phyloP scores from a whole-genome alignment of 2,797 vertebrate species.

The Gobio occitaniae region DNA sequence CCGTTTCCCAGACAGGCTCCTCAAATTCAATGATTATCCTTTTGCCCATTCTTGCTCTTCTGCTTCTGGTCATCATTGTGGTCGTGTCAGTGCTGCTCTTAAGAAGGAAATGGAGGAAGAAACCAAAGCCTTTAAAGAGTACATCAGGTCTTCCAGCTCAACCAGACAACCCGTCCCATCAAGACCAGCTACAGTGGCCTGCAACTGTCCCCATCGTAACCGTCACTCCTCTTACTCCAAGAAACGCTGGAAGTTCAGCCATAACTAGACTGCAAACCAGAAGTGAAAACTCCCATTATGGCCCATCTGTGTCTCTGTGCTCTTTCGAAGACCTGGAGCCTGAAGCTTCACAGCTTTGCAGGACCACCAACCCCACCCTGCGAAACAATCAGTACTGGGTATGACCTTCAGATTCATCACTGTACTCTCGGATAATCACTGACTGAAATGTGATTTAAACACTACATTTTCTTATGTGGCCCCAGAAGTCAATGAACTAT shows the following conservation, averaged over 20 bases:
- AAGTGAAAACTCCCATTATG: constrained; percentile 60
- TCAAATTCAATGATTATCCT: constrained; percentile 77
- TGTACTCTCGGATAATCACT: constrained; percentile 48
- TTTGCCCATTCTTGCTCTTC: constrained; percentile 77
- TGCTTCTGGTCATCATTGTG: constrained; percentile 79
- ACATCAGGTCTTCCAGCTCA: constrained; percentile 41
- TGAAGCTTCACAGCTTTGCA: constrained; percentile 79
- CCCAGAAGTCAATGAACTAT: background rate
- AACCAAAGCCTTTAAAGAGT: constrained; percentile 69
- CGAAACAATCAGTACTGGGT: constrained; percentile 91
- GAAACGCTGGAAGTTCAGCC: constrained; percentile 65
- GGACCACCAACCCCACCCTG: constrained; percentile 80
- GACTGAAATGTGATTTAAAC: constrained; percentile 38
- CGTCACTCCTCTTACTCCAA: constrained; percentile 82
- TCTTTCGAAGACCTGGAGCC: constrained; percentile 79
- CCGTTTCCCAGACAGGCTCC: constrained; percentile 72
- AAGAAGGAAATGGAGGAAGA: constrained; percentile 77
- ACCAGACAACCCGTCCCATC: constrained; percentile 61
- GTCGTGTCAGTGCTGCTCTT: constrained; percentile 77
- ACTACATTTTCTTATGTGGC: background rate
- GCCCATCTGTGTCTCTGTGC: constrained; percentile 69
- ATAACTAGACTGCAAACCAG: constrained; percentile 58
- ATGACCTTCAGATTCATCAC: constrained; percentile 65
- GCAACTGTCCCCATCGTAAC: constrained; percentile 81
- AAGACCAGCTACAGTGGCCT: constrained; percentile 74